A percentile compares a stretch with the other conserved stretches of the same genome.
phyloP scores from a whole-genome alignment of 2,797 vertebrate genomes.

The Percopsis omiscomaycus region DNA sequence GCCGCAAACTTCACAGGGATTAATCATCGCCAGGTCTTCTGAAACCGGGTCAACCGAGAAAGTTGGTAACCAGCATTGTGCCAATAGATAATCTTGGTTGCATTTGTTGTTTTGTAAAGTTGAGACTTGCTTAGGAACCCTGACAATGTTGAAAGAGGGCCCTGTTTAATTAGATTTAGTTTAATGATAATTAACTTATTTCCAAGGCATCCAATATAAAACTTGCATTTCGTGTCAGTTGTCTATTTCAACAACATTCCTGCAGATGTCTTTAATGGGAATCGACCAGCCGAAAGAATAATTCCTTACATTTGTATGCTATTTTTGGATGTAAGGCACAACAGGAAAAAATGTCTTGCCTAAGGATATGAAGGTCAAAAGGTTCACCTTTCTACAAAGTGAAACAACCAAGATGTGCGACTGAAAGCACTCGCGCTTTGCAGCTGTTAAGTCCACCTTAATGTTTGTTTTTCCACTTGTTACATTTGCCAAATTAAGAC shows the following conservation, averaged over 20 bases:
- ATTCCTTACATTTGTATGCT: constrained; percentile 59
- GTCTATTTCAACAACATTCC: constrained; percentile 40
- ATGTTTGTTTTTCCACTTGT: constrained; percentile 57
- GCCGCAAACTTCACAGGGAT: no score
- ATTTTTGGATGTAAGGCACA: constrained; percentile 52
- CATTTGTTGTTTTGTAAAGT: no score
- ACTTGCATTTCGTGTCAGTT: constrained; percentile 1
- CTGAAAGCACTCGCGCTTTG: constrained; percentile 31
- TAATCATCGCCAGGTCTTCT: no score
- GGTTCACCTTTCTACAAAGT: constrained; percentile 53
- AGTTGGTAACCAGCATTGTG: no score
- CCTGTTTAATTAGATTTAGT: neutral
- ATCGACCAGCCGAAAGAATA: constrained; percentile 33
- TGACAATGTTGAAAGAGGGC: no score
- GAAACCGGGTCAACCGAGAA: no score
- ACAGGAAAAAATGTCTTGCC: constrained; percentile 61
- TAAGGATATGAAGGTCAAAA: constrained; percentile 53
- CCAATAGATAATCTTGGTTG: no score
- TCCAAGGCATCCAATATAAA: no score
- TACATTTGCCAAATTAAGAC: constrained; percentile 57
- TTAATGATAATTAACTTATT: neutral
- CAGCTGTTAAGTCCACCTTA: constrained; percentile 46
- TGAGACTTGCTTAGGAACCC: no score
- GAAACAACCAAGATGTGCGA: constrained; percentile 36
- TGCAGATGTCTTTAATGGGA: constrained; percentile 62